A percentile compares a stretch with the other conserved stretches of the same genome.
Evolutionary conservation across 2,797 vertebrate species (phyloP).

Genomic region (Sarcoramphus papa): DNA sequence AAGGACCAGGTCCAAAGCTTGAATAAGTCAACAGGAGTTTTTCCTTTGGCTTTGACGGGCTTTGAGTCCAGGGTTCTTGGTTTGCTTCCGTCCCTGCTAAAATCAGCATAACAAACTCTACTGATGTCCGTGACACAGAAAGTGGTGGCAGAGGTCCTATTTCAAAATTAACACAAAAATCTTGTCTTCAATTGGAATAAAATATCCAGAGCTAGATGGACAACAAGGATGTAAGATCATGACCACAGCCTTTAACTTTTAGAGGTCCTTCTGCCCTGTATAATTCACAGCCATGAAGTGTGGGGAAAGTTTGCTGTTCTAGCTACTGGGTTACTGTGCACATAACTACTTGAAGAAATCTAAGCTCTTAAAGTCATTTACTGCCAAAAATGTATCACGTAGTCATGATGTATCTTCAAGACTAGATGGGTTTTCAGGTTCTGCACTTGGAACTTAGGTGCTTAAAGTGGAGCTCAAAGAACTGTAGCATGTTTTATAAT

Average conservation of each 20-base stretch:
- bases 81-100: neutral
- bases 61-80: neutral
- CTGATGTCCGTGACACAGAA: neutral
- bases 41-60: neutral
- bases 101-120: neutral
- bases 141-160: neutral
- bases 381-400: rapidly evolving
- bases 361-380: neutral
- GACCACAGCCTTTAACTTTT: neutral
- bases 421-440: neutral
- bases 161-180: neutral
- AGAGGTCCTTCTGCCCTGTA: neutral
- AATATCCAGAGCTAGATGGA: neutral
- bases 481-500: neutral
- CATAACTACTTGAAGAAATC: neutral
- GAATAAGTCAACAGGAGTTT: neutral
- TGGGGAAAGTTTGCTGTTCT: neutral
- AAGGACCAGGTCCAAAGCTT: neutral
- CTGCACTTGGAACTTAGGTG: neutral
- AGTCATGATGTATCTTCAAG: neutral
- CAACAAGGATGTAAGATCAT: neutral
- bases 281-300: neutral
- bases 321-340: neutral
- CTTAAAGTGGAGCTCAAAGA: neutral
- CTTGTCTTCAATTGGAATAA: neutral